A percentile compares a stretch with the other conserved stretches of the same genome.
These are phyloP conservation scores for Zosterops japonicus DNA, from an alignment of 2,113 vertebrate genomes.

Conservation along the genomic window DNA sequence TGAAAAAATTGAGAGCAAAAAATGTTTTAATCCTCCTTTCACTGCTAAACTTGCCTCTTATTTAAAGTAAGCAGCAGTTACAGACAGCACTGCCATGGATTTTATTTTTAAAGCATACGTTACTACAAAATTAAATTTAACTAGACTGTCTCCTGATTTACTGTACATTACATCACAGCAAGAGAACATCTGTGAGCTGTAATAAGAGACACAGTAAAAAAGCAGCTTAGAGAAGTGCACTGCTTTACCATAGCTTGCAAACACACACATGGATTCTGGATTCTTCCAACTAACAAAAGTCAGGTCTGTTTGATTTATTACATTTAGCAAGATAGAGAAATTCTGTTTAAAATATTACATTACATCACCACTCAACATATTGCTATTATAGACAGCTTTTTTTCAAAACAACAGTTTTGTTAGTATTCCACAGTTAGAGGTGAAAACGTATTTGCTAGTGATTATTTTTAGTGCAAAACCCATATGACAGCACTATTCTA, in stretches of 20 bases:
- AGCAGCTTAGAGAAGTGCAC: neutral
- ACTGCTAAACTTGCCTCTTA: neutral
- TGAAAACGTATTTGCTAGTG: conserved; percentile 1
- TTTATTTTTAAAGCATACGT: conserved; percentile 29
- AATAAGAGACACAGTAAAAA: conserved; percentile 10
- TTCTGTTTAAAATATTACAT: neutral
- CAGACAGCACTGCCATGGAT: neutral
- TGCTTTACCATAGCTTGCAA: neutral
- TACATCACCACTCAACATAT: neutral
- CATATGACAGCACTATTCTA: neutral
- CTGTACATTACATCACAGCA: conserved; percentile 6
- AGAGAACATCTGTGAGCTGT: conserved; percentile 27
- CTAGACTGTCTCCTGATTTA: conserved; percentile 8
- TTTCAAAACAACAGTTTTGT: neutral
- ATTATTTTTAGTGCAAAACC: neutral
- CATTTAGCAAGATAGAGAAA: neutral
- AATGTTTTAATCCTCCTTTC: neutral
- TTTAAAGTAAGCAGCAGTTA: neutral
- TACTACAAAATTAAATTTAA: conserved; percentile 20
- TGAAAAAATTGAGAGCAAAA: neutral
- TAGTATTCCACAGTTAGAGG: neutral
- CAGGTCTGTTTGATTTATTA: neutral
- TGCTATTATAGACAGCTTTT: neutral
- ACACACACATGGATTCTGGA: neutral
- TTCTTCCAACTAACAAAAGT: neutral